Evolutionary conservation across 2,888 invertebrate species (phyloP).

Genomic region (Eilema griseolum): DNA sequence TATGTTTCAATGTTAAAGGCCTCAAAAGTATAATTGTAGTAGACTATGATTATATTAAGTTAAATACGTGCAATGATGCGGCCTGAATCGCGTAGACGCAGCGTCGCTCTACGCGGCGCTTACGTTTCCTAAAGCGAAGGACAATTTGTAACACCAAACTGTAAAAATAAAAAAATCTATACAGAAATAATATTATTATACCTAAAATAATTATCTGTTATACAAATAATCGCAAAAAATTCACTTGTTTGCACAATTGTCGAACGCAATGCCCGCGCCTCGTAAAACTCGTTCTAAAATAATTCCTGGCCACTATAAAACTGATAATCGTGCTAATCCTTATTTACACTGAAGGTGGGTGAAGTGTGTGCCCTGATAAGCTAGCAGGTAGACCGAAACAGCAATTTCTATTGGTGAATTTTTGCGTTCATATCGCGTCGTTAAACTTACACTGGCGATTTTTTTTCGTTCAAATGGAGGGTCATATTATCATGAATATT

Average conservation of each 20-base stretch:
- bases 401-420: constrained; percentile 73
- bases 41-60: neutral
- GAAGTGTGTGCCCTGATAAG: constrained; percentile 81
- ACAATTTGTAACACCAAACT: constrained; percentile 27
- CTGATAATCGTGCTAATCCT: constrained; percentile 82
- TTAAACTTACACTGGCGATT: constrained; percentile 45
- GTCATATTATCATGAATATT: constrained; percentile 54
- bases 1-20: neutral
- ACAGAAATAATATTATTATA: constrained; percentile 32
- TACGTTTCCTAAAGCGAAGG: neutral
- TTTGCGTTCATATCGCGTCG: constrained; percentile 58
- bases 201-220: constrained; percentile 59
- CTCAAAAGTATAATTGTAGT: neutral
- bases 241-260: constrained; percentile 80
- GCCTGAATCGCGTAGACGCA: neutral
- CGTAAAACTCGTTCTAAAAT: constrained; percentile 68
- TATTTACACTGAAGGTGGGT: constrained; percentile 80
- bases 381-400: constrained; percentile 66
- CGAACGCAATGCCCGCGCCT: constrained; percentile 59
- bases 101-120: neutral
- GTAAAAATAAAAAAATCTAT: constrained; percentile 37
- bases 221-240: constrained; percentile 63
- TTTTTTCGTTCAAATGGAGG: constrained; percentile 38
- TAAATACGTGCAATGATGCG: neutral
- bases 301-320: constrained; percentile 75